Evolutionary conservation across 1,140 invertebrate species (phyloP).

Genomic region (Drosophila subpulchrella): DNA sequence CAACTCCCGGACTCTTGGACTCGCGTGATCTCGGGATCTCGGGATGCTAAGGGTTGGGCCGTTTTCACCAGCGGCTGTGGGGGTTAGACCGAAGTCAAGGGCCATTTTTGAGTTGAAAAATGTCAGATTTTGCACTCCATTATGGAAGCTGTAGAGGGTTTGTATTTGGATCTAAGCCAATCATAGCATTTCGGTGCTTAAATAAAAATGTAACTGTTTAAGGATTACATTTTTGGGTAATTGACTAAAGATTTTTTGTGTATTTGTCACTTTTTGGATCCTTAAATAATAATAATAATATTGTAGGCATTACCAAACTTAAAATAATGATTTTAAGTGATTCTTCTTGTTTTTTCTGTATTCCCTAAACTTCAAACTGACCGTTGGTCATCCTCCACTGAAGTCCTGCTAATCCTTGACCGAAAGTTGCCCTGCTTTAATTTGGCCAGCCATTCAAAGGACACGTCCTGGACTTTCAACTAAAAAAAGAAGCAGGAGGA

Average conservation of each 20-base stretch:
- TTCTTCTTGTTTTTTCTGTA: neutral
- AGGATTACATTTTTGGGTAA: too few relatives aligned
- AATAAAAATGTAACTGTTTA: too few relatives aligned
- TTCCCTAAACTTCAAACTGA: neutral
- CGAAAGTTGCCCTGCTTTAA: conserved; percentile 40
- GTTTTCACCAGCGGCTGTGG: neutral
- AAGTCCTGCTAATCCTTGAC: conserved; percentile 36
- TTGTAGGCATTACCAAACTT: too few relatives aligned
- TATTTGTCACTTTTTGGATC: too few relatives aligned
- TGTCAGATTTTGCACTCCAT: conserved; percentile 53
- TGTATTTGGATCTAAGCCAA: conserved; percentile 47
- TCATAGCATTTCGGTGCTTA: neutral
- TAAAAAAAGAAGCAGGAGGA: conserved; percentile 6
- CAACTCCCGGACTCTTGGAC: neutral
- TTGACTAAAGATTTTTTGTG: too few relatives aligned
- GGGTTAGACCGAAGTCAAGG: conserved; percentile 29
- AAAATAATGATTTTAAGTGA: too few relatives aligned
- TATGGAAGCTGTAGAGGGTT: conserved; percentile 32
- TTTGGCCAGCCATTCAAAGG: conserved; percentile 28
- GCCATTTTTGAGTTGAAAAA: conserved; percentile 69
- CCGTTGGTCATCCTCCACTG: conserved; percentile 36
- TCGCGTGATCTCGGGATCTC: neutral
- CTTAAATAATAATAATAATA: too few relatives aligned
- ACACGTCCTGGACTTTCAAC: conserved; percentile 40
- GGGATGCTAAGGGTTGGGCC: conserved; percentile 41